Evolutionary conservation across 2,888 invertebrate genomes (phyloP).

Genomic region (Napeogenes inachia): DNA sequence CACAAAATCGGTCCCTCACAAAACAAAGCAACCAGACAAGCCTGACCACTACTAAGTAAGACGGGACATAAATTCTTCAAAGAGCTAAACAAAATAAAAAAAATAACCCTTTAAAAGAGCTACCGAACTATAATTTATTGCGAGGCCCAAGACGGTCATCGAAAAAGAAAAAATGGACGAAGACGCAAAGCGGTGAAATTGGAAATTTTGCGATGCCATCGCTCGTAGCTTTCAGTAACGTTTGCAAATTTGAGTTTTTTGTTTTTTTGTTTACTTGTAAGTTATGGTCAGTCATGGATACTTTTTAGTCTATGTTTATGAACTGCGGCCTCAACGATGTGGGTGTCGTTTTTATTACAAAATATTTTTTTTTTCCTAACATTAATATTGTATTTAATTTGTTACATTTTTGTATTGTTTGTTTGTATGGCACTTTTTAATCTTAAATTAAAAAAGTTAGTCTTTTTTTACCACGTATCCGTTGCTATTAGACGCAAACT

Average conservation of each 20-base stretch:
- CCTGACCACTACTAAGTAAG: constrained; percentile 75
- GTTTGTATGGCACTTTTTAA: too few relatives aligned
- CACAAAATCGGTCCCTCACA: constrained; percentile 11
- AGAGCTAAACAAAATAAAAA: constrained; percentile 70
- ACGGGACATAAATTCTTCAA: constrained; percentile 77
- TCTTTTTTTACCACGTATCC: too few relatives aligned
- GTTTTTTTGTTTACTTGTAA: constrained; percentile 44
- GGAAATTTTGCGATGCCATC: constrained; percentile 76
- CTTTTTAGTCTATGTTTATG: constrained; percentile 15
- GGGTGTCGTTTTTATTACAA: neutral
- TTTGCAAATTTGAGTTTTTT: constrained; percentile 60
- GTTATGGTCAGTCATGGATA: constrained; percentile 43
- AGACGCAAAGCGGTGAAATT: constrained; percentile 76
- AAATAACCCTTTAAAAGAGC: constrained; percentile 71
- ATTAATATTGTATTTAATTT: neutral
- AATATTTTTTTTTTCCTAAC: neutral
- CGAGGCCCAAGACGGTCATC: constrained; percentile 59
- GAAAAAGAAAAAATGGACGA: constrained; percentile 53
- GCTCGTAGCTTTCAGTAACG: constrained; percentile 69
- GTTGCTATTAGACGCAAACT: too few relatives aligned
- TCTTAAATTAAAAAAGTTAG: too few relatives aligned
- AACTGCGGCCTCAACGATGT: too few relatives aligned
- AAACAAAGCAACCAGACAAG: constrained; percentile 42
- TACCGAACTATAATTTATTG: constrained; percentile 78
- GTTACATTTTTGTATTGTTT: too few relatives aligned